Base-by-base conservation (phyloP, 37 sponge, comb jelly and placozoan genomes). In the Diacarnus erythraeanus region DNA sequence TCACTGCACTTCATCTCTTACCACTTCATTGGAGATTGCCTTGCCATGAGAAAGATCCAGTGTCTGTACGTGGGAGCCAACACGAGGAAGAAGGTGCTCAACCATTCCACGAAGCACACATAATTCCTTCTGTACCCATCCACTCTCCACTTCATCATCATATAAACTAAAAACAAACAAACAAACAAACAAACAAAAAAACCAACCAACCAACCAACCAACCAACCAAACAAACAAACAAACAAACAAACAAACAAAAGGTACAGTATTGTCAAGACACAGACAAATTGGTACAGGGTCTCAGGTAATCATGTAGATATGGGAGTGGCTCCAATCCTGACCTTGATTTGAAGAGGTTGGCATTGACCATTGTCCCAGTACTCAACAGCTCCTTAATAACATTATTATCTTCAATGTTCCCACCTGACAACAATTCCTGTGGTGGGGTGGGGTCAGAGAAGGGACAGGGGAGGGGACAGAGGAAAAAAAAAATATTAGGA, bases 21-120 rank as follows among this genome's bases (percentile, higher is more conserved):
- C 93, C 65, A 84, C 39, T 34, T 76, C 90, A 72, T 83, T 88
- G 47, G 90, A 69, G 33, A 92, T 66, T 15, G 78, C 86, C 61
- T 78, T 82, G 2, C 91, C 86, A 38, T 86, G 33, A 29, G 90
- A 83, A 22, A 93, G 87, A 71, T 82, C 86, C 26, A 93, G 84
- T 4, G 80, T 69, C n/a, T 30, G 44, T 22, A 89, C 87, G 31
- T 85, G 76, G 3, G 25, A 22, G 27, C 94, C 94, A 15, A 93
- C 87, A 43, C 58, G 56, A 23, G 90, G 91, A 59, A 93, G 75
- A 36, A 89, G 75, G 75, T 89, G 69, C 36, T 89, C 70, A 31
- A 86, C 58, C 39, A 93, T 54, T 0, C 87, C 90, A 27, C 61
- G 36, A 29, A 93, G 66, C 26, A 93, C 82, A 34, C 58, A 30